Conservation (phyloP, 2,113 vertebrate genomes). For the Columba livia region DNA sequence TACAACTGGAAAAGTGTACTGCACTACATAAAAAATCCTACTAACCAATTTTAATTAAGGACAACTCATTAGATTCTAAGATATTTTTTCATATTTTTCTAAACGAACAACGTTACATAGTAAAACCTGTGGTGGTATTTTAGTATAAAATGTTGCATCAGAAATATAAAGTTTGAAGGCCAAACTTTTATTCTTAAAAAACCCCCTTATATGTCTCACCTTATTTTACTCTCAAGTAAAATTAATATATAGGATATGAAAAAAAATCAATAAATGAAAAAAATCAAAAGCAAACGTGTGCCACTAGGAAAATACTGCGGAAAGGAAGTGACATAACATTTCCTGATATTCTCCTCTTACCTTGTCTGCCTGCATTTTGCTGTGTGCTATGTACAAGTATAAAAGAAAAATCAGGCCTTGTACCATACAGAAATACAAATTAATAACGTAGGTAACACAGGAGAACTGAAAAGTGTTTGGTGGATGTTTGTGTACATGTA, state of each 20-base stretch:
- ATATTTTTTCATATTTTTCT: not conserved
- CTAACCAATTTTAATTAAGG: not conserved
- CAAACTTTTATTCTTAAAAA: not conserved
- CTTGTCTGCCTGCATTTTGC: no score
- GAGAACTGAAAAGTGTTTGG: no score
- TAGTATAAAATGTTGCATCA: not conserved
- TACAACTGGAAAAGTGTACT: not conserved
- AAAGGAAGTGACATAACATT: not conserved
- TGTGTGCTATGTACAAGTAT: no score
- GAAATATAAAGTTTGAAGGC: not conserved
- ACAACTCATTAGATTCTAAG: not conserved
- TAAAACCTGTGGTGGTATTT: not conserved
- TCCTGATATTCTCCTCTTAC: not conserved
- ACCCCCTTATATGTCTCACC: not conserved
- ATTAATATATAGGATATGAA: not conserved
- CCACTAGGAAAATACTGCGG: not conserved
- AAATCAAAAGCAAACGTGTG: not conserved
- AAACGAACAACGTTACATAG: not conserved
- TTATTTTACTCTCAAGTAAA: not conserved
- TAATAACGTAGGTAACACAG: no score
- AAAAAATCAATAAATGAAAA: not conserved
- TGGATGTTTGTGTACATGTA: no score
- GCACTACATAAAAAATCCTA: not conserved
- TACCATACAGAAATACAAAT: no score
- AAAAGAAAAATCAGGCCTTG: no score